Evolutionary conservation across 1,140 invertebrate species (phyloP), one percentile per base, ranked within the genome.

Genomic region (Neodiprion pinetum): DNA sequence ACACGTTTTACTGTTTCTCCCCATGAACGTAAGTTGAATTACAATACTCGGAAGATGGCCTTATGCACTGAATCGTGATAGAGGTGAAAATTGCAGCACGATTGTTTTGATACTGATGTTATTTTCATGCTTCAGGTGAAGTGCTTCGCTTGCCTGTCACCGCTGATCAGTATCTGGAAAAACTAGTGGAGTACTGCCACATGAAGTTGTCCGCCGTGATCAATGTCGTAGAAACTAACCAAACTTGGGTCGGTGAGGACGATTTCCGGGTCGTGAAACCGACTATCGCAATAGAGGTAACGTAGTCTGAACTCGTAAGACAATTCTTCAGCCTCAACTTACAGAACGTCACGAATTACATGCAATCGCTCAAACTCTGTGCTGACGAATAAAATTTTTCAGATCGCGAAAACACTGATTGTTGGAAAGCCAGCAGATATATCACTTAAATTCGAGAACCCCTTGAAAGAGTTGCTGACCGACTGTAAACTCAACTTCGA

Each of bases 261-360:
- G 91, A 93, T 82, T 93, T 93, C 85, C 90, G 92, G 84, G 87
- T 93, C 0, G 78, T 91, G 0, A 93, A 92, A 75, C 92, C 93
- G 2, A 88, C 88, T 71, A 89, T 93, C 48, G 84, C 86, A 11
- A 90, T 93, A 40, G 87, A 90, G 86, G 90, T 91, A 84, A 79
- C n/a, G 73, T 21, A 11, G 17, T 72, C 14, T 70, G 2, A n/a
- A 73, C 53, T 4, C 1, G 1, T 14, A 1, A 12, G 11, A 5
- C 67, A 2, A 11, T 67, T 23, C 1, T 1, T 21, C 48, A 49
- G 66, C 5, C 65, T 12, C 1, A 21, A 53, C 23, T 3, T 28
- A 49, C 50, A 21, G 7, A 75, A 67, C 71, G 66, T 12, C 7
- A 10, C 7, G 3, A n/a, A 8, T n/a, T 23, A 65, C 0, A 72